Evolutionary conservation across 2,888 invertebrate species (phyloP), one percentile per base, ranked within the genome.

Genomic region (Serrognathus titanus): DNA sequence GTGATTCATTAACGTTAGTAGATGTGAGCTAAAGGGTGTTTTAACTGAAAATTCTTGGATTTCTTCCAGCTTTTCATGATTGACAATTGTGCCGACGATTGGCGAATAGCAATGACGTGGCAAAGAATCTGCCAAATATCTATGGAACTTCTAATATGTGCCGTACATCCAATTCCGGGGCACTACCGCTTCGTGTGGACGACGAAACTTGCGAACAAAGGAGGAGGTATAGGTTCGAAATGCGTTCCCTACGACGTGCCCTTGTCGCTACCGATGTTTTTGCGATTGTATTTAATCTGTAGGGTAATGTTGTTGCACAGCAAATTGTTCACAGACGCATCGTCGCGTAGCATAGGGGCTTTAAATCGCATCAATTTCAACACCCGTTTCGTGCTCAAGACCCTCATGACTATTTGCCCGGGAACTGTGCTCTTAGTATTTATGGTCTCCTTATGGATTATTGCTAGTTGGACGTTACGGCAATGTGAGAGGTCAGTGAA

Each of bases 31-130:
- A n/a, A n/a, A n/a, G 16, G 16, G 16, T 16, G 16, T 31, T 31
- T 31, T 31, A 31, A 31, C 4, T 31, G 24, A 31, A 16, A 40
- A 6, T 31, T 3, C 4, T 31, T 31, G 24, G 24, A 6, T 60
- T 58, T 58, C 62, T 83, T 85, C 45, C 86, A 99, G 97, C 87
- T 99, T 82, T 99, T 98, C 85, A 97, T 98, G 92, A 97, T 98
- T 83, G 98, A 99, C 86, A 99, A 99, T 85, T 97, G 97, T 83
- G 97, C 98, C 66, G 99, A 99, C 79, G 99, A 99, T 83, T 99
- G 99, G 99, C 87, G 98, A 77, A 99, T 99, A 81, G 98, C 98
- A 73, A 96, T 99, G 92, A 98, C 97, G 69, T 95, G 94, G 90
- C 95, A 97, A 80, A 86, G 98, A 79, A 92, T 97, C 79, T 86